phyloP scores from a whole-genome alignment of 1,140 invertebrate genomes.

The Bombus huntii region DNA sequence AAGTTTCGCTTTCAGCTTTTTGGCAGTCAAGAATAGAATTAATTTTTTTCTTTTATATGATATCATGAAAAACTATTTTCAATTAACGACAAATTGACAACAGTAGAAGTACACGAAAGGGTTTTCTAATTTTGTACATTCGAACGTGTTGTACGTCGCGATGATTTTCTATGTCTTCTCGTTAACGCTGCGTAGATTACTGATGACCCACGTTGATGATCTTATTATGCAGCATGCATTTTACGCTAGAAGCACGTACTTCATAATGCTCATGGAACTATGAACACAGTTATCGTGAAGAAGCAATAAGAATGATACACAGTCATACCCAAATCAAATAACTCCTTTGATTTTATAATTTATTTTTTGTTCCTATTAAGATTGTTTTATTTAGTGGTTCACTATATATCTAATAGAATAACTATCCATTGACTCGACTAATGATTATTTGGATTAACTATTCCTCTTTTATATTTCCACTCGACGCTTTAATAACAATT shows the following conservation, averaged over 20 bases:
- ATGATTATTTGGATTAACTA: background rate
- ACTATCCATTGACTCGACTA: background rate
- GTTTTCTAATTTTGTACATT: background rate
- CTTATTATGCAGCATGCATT: constrained; percentile 20
- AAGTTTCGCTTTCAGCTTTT: background rate
- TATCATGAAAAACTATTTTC: background rate
- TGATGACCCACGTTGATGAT: constrained; percentile 33
- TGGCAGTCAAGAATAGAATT: no score
- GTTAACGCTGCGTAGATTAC: constrained; percentile 27
- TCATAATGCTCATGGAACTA: background rate
- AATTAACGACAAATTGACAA: background rate
- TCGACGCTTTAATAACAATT: background rate
- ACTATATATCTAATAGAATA: background rate
- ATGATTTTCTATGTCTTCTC: constrained; percentile 24
- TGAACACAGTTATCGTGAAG: background rate
- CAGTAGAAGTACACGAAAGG: background rate
- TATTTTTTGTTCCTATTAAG: background rate
- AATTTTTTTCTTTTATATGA: background rate
- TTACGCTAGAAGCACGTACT: constrained; percentile 2
- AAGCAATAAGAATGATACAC: background rate
- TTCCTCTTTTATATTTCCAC: background rate
- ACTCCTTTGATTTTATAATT: background rate
- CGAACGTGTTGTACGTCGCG: background rate
- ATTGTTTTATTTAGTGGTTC: no score
- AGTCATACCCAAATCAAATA: background rate